A percentile compares a stretch with the other conserved stretches of the same genome.
Evolutionary conservation across 2,797 vertebrate species (phyloP).

Genomic region (Hapalemur alaotrensis): DNA sequence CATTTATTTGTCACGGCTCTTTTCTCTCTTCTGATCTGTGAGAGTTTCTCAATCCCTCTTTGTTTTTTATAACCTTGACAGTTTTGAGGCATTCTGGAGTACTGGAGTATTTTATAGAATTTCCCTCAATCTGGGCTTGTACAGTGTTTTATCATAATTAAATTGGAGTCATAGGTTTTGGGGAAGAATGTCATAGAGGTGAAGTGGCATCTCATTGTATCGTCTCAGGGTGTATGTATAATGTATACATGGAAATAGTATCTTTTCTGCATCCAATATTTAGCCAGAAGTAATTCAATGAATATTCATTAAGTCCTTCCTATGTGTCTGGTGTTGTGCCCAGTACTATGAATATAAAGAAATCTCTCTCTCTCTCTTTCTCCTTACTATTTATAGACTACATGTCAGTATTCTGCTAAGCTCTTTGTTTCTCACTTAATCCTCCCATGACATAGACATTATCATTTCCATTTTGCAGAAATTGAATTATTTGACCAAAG

Average conservation of each 20-base stretch:
- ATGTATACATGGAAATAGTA: background rate
- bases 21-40: background rate
- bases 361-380: background rate
- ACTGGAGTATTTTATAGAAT: background rate
- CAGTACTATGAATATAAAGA: background rate
- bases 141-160: background rate
- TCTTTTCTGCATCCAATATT: background rate
- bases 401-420: background rate
- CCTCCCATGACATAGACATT: background rate
- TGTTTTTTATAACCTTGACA: background rate
- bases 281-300: background rate
- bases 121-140: background rate
- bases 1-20: background rate
- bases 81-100: background rate
- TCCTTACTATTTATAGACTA: background rate
- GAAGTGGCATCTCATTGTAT: background rate
- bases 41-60: background rate
- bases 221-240: background rate
- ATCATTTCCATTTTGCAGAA: background rate
- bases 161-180: background rate
- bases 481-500: background rate
- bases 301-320: background rate
- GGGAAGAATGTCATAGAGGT: background rate
- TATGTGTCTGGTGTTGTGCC: background rate
- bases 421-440: background rate